Conservation (phyloP, 2,113 vertebrate genomes). For the Centropus unirufus region DNA sequence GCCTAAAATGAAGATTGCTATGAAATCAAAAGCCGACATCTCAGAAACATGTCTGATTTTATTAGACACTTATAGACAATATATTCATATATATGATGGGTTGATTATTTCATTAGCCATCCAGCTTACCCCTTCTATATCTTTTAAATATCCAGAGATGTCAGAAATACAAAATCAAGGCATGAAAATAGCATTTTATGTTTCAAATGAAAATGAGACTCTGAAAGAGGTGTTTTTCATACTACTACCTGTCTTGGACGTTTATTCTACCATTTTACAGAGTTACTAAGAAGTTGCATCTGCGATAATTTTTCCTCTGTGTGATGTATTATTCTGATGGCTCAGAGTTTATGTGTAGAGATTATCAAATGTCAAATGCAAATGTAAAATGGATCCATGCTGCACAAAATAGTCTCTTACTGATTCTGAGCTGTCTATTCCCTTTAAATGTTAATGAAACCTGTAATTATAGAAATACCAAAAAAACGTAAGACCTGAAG, state of each 20-base stretch:
- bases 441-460: constrained; percentile 86
- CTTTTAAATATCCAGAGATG: background rate
- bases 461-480: constrained; percentile 83
- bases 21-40: background rate
- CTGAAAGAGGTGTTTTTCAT: constrained; percentile 50
- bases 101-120: background rate
- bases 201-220: constrained; percentile 3
- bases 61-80: background rate
- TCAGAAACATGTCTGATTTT: background rate
- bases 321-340: constrained; percentile 70
- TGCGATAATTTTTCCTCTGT: constrained; percentile 74
- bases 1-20: background rate
- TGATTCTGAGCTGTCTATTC: constrained; percentile 76
- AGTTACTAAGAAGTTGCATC: constrained; percentile 53
- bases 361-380: constrained; percentile 85
- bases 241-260: background rate
- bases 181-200: constrained; percentile 30
- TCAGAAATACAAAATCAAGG: constrained; percentile 31
- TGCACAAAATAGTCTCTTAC: constrained; percentile 73
- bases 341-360: constrained; percentile 70
- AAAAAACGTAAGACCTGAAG: constrained; percentile 74
- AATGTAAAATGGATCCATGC: constrained; percentile 74
- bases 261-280: constrained; percentile 58
- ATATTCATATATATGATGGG: background rate
- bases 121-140: background rate